Evolutionary conservation across 2,888 invertebrate genomes (phyloP).

Genomic region (Drosophila falleni): DNA sequence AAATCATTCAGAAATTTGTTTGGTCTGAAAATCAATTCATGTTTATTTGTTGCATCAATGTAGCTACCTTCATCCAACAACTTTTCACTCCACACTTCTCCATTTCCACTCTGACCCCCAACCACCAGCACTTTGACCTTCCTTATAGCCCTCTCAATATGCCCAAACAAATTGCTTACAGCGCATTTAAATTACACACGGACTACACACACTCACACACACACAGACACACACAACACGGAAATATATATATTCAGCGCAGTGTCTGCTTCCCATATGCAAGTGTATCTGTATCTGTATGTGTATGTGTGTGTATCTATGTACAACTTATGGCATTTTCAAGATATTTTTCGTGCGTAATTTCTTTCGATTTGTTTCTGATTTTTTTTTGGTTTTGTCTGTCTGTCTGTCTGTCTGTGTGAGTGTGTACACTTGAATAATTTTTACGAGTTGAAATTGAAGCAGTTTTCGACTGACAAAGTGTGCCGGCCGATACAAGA

Average conservation of each 20-base stretch:
- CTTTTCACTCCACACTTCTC: slow-evolving; percentile 1
- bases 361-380: slow-evolving; percentile 68
- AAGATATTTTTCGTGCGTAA: slow-evolving; percentile 81
- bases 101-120: background rate
- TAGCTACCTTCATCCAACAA: slow-evolving; percentile 13
- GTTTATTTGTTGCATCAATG: slow-evolving; percentile 38
- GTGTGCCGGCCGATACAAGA: slow-evolving; percentile 44
- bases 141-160: slow-evolving; percentile 13
- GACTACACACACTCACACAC: slow-evolving; percentile 8
- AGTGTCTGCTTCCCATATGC: slow-evolving; percentile 12
- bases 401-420: slow-evolving; percentile 23
- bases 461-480: slow-evolving; percentile 51
- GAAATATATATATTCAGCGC: slow-evolving; percentile 63
- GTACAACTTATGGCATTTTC: slow-evolving; percentile 79
- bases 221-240: slow-evolving; percentile 43
- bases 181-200: slow-evolving; percentile 42
- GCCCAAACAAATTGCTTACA: slow-evolving; percentile 55
- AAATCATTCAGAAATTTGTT: slow-evolving; percentile 34
- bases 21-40: slow-evolving; percentile 17
- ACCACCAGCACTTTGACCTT: background rate
- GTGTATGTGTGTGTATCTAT: slow-evolving; percentile 37
- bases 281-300: slow-evolving; percentile 9
- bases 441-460: slow-evolving; percentile 69
- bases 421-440: slow-evolving; percentile 76
- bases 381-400: slow-evolving; percentile 37